These are phyloP conservation scores for Xanthia icteritia DNA, from an alignment of 2,888 invertebrate genomes.

Conservation along the genomic window DNA sequence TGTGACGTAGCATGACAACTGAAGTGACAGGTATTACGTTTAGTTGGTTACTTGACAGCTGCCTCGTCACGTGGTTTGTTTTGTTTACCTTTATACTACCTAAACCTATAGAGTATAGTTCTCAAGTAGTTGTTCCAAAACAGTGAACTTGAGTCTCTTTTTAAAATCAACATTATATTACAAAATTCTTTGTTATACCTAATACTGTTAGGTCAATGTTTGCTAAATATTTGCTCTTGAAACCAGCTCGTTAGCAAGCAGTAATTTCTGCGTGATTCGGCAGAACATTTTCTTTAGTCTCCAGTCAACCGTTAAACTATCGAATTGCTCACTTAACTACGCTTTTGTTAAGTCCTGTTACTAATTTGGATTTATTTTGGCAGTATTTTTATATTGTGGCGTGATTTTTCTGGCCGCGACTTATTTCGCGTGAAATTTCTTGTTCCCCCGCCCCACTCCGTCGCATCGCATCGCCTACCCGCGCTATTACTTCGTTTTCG, in stretches of 20 bases:
- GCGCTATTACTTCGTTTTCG: too few species aligned
- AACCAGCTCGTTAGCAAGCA: constrained; percentile 27
- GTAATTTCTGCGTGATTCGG: constrained; percentile 24
- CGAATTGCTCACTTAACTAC: constrained; percentile 25
- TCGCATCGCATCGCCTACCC: too few species aligned
- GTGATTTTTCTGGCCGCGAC: neutral
- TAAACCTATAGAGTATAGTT: neutral
- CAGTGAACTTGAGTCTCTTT: neutral
- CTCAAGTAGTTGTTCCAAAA: neutral
- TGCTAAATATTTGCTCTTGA: constrained; percentile 9
- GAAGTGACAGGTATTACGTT: too few species aligned
- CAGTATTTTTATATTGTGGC: constrained; percentile 1
- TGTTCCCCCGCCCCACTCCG: too few species aligned
- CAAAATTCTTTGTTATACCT: neutral
- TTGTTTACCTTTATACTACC: too few species aligned
- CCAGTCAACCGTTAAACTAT: constrained; percentile 35
- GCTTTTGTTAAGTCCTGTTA: constrained; percentile 21
- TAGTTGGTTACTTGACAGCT: too few species aligned
- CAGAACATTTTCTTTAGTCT: constrained; percentile 29
- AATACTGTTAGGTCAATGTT: neutral
- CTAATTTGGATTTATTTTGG: constrained; percentile 36
- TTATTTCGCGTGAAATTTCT: too few species aligned
- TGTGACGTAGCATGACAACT: too few species aligned
- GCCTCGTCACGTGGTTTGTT: too few species aligned
- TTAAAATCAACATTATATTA: neutral